These are phyloP conservation scores for Polydrusus pterygomalis DNA, from an alignment of 2,888 invertebrate genomes.

Conservation along the genomic window DNA sequence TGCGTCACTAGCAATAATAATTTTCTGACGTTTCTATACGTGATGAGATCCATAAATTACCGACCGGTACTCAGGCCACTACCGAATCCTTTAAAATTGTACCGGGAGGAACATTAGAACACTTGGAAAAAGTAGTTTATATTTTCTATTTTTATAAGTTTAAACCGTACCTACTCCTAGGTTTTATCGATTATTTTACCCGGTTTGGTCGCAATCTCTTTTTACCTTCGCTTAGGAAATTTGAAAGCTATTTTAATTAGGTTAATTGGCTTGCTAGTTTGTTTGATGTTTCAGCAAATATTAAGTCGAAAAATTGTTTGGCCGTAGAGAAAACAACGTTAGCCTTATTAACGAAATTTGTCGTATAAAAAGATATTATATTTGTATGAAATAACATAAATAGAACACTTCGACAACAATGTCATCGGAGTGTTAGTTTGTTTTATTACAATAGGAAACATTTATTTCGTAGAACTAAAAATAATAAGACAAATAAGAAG, in stretches of 20 bases:
- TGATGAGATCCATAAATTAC: no score
- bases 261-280: slow-evolving; percentile 42
- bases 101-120: no score
- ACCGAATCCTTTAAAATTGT: no score
- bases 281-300: slow-evolving; percentile 41
- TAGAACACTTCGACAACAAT: no score
- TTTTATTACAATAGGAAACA: no score
- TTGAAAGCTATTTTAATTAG: slow-evolving; percentile 50
- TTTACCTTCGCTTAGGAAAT: slow-evolving; percentile 45
- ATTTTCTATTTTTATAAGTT: not conserved
- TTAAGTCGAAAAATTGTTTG: slow-evolving; percentile 28
- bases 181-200: slow-evolving; percentile 23
- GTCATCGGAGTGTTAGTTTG: no score
- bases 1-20: no score
- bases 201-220: slow-evolving; percentile 10
- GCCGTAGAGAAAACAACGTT: not conserved
- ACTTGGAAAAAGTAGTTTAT: not conserved
- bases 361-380: not conserved
- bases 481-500: no score
- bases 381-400: no score
- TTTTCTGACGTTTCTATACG: no score
- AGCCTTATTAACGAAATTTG: slow-evolving; percentile 6
- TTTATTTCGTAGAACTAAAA: no score
- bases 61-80: no score
- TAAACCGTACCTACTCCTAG: slow-evolving; percentile 4